Evolutionary conservation across 2,888 invertebrate species (phyloP), one percentile per base, ranked within the genome.

Genomic region (Drosophila subsilvestris): DNA sequence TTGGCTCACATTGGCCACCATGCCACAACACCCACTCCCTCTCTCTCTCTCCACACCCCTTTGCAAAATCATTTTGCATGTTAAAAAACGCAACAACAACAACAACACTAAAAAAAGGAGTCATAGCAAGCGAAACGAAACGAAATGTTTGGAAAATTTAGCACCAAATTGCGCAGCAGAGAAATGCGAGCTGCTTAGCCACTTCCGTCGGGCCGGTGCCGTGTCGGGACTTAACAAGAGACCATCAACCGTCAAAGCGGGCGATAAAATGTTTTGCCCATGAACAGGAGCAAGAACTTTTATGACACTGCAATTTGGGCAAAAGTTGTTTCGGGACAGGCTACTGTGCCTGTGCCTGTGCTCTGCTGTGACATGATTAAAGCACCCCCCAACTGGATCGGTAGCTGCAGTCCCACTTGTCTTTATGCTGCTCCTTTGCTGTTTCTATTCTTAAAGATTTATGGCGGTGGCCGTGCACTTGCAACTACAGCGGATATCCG

Each of bases 401-500:
- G 51, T 58, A 57, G 65, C 68, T 61, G 29, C n/a, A 37, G 37
- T 37, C 6, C 50, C 54, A 51, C 60, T 53, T 42, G 37, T 53
- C 29, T 63, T 43, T 27, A 17, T 48, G 51, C 37, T 51, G 51
- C 42, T 57, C 63, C 58, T 69, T 75, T 62, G 50, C 61, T 58
- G 51, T 51, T 69, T 70, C 68, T 59, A 56, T 79, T 76, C 48
- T 63, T 42, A 49, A 70, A 71, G 68, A 86, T 74, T 85, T 78
- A 88, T 86, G 62, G 74, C 72, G 32, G 59, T 68, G 53, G 62
- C 61, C 66, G 18, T 78, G 78, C 79, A 81, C 83, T 80, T 86
- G 76, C 82, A 83, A 79, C 79, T 80, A 75, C 54, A 74, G 71
- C 78, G 87, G 89, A 89, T 80, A 86, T 89, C 88, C 88, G 86